Conservation (phyloP, 2,797 vertebrate genomes). For the Hippopotamyrus pictus region DNA sequence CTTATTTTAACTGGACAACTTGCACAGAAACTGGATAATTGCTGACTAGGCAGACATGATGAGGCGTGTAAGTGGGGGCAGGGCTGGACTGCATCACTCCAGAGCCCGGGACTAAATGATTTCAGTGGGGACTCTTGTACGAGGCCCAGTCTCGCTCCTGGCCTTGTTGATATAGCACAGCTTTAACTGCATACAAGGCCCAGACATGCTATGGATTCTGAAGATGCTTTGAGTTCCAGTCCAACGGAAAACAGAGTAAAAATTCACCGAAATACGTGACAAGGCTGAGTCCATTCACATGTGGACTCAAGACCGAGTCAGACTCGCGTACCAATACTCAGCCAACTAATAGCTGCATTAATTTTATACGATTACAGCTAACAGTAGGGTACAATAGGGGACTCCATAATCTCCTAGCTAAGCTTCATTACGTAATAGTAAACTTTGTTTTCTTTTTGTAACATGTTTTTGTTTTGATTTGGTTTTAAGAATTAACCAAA, state of each 20-base stretch:
- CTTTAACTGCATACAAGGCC: not conserved
- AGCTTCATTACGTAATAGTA: not conserved
- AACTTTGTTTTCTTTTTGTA: not conserved
- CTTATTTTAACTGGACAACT: not conserved
- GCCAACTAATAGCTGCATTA: no score
- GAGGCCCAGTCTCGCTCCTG: not conserved
- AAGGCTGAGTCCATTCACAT: not conserved
- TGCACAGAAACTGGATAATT: not conserved
- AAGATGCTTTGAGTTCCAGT: not conserved
- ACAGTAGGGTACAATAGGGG: not conserved
- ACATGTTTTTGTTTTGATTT: not conserved
- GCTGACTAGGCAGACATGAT: not conserved
- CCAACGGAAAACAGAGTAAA: not conserved
- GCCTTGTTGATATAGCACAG: not conserved
- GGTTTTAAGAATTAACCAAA: not conserved
- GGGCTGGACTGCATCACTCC: not conserved
- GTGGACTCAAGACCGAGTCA: not conserved
- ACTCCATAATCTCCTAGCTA: not conserved
- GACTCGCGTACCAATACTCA: not conserved
- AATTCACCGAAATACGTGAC: not conserved
- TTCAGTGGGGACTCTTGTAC: not conserved
- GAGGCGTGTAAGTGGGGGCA: not conserved
- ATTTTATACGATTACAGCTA: not conserved
- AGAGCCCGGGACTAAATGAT: not conserved
- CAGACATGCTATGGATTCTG: not conserved